phyloP scores from a whole-genome alignment of 2,113 vertebrate species.

The Sakesphorus luctuosus region DNA sequence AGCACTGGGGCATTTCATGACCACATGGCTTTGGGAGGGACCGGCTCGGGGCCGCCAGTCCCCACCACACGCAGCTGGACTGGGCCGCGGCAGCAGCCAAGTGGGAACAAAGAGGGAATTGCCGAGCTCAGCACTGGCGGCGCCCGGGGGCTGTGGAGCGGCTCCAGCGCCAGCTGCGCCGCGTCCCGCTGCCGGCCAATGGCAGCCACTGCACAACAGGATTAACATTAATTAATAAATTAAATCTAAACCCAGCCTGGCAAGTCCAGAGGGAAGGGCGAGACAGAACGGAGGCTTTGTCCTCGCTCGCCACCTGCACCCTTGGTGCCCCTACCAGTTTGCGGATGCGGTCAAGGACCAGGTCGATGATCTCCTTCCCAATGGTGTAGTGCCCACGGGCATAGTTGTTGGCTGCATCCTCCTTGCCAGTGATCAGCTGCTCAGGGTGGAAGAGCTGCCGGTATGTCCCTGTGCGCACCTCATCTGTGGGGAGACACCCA shows the following conservation, averaged over 20 bases:
- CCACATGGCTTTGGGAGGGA: neutral
- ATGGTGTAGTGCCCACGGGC: slow-evolving; percentile 74
- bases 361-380: slow-evolving; percentile 75
- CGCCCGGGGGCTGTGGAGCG: neutral
- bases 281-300: neutral
- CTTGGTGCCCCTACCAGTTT: neutral
- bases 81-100: neutral
- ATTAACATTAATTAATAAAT: slow-evolving; percentile 33
- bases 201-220: slow-evolving; percentile 12
- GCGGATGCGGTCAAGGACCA: slow-evolving; percentile 39
- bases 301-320: neutral
- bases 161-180: neutral
- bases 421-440: slow-evolving; percentile 76
- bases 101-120: slow-evolving; percentile 26
- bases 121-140: neutral
- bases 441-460: slow-evolving; percentile 76
- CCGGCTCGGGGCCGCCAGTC: neutral
- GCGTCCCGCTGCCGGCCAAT: neutral
- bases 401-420: slow-evolving; percentile 77
- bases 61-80: neutral
- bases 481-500: slow-evolving; percentile 57
- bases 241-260: neutral
- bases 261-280: neutral
- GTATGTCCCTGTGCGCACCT: slow-evolving; percentile 75
- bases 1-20: fast-evolving